Percentiles rank a stretch among this genome's conserved stretches.
phyloP scores from a whole-genome alignment of 2,888 invertebrate species.

The Drosophila demipolita region DNA sequence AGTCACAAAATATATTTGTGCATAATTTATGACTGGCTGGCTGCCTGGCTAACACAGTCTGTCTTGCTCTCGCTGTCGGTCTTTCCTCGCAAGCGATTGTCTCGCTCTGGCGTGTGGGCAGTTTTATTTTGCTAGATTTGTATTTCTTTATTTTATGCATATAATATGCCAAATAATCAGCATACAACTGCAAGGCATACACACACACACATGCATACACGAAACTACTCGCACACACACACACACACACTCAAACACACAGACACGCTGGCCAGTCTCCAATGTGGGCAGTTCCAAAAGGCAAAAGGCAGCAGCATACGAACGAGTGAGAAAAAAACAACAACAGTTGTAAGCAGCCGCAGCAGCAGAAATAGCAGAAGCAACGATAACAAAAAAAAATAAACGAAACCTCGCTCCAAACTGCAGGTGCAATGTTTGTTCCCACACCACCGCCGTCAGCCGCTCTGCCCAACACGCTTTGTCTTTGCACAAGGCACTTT shows the following conservation, averaged over 20 bases:
- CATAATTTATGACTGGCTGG: slow-evolving; percentile 78
- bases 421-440: slow-evolving; percentile 69
- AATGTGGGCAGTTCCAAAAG: slow-evolving; percentile 64
- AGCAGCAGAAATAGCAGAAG: slow-evolving; percentile 8
- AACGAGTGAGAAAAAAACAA: slow-evolving; percentile 57
- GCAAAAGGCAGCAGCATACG: slow-evolving; percentile 47
- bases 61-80: slow-evolving; percentile 8
- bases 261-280: slow-evolving; percentile 61
- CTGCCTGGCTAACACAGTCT: slow-evolving; percentile 24
- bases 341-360: slow-evolving; percentile 9
- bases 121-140: slow-evolving; percentile 47
- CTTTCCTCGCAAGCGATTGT: slow-evolving; percentile 23
- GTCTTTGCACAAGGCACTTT: slow-evolving; percentile 20
- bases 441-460: not conserved
- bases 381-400: slow-evolving; percentile 20
- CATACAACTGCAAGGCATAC: slow-evolving; percentile 36
- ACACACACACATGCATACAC: slow-evolving; percentile 23
- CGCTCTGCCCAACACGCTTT: not conserved
- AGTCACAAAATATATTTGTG: slow-evolving; percentile 63
- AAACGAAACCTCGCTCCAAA: slow-evolving; percentile 37
- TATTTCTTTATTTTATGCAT: slow-evolving; percentile 69
- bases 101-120: slow-evolving; percentile 42
- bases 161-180: slow-evolving; percentile 68
- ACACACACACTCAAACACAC: slow-evolving; percentile 8
- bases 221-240: slow-evolving; percentile 11